Evolutionary conservation across 2,113 vertebrate genomes (phyloP).

Genomic region (Bos indicus): DNA sequence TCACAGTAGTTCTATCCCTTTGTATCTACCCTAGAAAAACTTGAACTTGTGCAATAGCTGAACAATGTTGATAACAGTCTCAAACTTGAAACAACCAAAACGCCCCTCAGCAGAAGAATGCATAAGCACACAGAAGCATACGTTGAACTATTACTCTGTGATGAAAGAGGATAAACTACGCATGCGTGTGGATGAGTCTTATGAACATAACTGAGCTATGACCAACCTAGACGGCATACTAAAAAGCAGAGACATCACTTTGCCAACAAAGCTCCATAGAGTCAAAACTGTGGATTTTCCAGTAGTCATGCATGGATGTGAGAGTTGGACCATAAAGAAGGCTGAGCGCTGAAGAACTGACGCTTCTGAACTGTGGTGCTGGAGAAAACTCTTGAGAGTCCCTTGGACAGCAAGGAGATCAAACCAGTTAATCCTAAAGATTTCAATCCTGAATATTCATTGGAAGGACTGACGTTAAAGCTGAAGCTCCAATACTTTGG

Average conservation of each 20-base stretch:
- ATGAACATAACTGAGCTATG: not conserved
- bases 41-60: not conserved
- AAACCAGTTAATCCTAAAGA: not conserved
- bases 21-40: not conserved
- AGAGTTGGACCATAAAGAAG: not conserved
- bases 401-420: not conserved
- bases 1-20: not conserved
- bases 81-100: not conserved
- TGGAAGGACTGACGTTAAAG: not conserved
- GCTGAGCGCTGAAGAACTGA: not conserved
- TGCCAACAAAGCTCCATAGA: not conserved
- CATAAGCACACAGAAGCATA: not conserved
- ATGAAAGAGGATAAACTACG: not conserved
- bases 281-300: not conserved
- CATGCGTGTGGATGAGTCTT: not conserved
- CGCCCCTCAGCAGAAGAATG: not conserved
- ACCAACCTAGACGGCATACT: not conserved
- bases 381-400: not conserved
- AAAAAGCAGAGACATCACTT: not conserved
- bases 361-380: not conserved
- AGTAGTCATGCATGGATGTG: not conserved
- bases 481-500: not conserved
- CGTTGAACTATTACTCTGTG: not conserved
- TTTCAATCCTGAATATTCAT: not conserved
- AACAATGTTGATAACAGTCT: not conserved